Evolutionary conservation across 2,888 invertebrate genomes (phyloP).

Genomic region (Venusia cambrica): DNA sequence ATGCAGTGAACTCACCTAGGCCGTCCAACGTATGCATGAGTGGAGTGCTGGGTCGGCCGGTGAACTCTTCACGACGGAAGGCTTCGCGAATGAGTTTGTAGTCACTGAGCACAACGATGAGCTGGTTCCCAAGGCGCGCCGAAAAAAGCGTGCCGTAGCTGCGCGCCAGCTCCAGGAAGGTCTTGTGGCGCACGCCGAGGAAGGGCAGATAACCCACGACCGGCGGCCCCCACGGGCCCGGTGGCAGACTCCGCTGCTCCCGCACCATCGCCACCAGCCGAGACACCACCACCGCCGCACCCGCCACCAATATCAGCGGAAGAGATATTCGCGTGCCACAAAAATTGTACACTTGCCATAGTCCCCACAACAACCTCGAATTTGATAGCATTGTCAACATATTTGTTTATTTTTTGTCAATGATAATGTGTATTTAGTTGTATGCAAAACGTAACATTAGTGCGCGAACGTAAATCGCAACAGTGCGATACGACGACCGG

Average conservation of each 20-base stretch:
- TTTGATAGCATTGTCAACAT: slow-evolving; percentile 63
- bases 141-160: slow-evolving; percentile 92
- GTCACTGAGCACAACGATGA: slow-evolving; percentile 93
- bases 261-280: slow-evolving; percentile 68
- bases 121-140: slow-evolving; percentile 89
- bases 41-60: slow-evolving; percentile 92
- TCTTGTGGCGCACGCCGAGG: slow-evolving; percentile 89
- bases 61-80: slow-evolving; percentile 92
- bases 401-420: slow-evolving; percentile 43
- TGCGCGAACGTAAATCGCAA: slow-evolving; percentile 61
- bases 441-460: slow-evolving; percentile 58
- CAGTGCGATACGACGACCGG: slow-evolving; percentile 51
- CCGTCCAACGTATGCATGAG: slow-evolving; percentile 93
- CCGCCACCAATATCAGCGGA: slow-evolving; percentile 70
- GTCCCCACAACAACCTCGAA: slow-evolving; percentile 79
- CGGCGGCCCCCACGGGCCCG: slow-evolving; percentile 94
- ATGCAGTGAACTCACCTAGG: slow-evolving; percentile 90
- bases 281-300: slow-evolving; percentile 72
- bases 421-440: slow-evolving; percentile 38
- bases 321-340: slow-evolving; percentile 62
- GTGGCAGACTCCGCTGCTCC: slow-evolving; percentile 83
- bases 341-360: slow-evolving; percentile 69
- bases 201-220: slow-evolving; percentile 91
- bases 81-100: slow-evolving; percentile 92
- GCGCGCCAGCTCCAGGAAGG: slow-evolving; percentile 87